Evolutionary conservation across 1,140 invertebrate species (phyloP), one percentile per base, ranked within the genome.

Genomic region (Meloidogyne chitwoodi): DNA sequence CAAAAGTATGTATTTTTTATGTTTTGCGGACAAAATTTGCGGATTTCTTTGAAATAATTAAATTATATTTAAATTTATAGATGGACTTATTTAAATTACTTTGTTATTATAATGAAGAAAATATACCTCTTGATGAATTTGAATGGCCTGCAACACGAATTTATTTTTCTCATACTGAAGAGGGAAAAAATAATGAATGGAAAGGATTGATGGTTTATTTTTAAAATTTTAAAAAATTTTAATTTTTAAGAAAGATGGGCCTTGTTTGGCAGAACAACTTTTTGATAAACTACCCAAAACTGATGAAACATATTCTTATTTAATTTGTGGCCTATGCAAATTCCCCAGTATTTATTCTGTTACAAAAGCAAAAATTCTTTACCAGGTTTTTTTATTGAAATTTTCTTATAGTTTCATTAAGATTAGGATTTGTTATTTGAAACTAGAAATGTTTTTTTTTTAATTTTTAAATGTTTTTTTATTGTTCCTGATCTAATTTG

Each of bases 91-190:
- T 83, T 68, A 38, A 65, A 44, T 34, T 84, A 22, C 38, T 67
- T 38, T 78, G 48, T 22, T 83, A 79, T 65, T 83, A 82, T 29
- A 83, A 84, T 68, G 79, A 38, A 19, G 29, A 81, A 67, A 56
- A 84, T 73, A 26, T 75, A 12, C 81, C 81, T 22, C 65, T 80
- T 6, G n/a, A 41, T 1, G 81, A 83, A 38, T 56, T 66, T 41
- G 63, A 83, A 70, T 84, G 81, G 81, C 77, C 67, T 31, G 79
- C 81, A 29, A 70, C 82, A 16, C 64, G 81, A 29, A 71, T 48
- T 69, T 81, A 79, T 67, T 79, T 31, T 63, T 27, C 64, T 11
- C 12, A 73, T 62, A 34, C 56, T 34, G 65, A 19, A 26, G 29
- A 38, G 48, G 8, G 2, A 12, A 61, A 31, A n/a, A 61, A 64